These are phyloP conservation scores for Hypotaenidia okinawae DNA, from an alignment of 2,797 vertebrate species.

Conservation along the genomic window DNA sequence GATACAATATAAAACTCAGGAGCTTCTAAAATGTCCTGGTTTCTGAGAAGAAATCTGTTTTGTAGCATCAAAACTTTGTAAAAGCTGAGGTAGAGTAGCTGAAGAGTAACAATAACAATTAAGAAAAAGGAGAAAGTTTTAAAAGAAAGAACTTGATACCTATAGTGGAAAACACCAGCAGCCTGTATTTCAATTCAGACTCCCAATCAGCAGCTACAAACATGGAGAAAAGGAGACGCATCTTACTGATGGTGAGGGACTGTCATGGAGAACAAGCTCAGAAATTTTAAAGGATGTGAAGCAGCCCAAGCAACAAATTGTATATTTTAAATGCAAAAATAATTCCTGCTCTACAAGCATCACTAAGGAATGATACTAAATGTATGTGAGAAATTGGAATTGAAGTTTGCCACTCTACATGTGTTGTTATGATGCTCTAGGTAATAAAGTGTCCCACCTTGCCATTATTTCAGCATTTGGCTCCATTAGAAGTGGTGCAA, in stretches of 20 bases:
- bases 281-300: neutral
- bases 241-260: neutral
- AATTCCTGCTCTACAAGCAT: neutral
- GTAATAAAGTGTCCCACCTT: neutral
- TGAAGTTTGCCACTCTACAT: neutral
- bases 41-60: neutral
- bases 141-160: neutral
- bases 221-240: neutral
- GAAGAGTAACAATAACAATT: neutral
- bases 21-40: neutral
- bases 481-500: neutral
- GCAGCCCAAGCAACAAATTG: neutral
- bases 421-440: neutral
- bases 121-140: neutral
- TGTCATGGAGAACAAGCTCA: neutral
- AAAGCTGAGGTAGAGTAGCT: neutral
- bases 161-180: neutral
- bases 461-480: neutral
- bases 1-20: neutral
- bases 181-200: neutral
- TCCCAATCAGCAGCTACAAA: neutral
- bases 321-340: neutral
- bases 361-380: neutral
- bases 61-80: neutral
- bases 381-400: neutral